Base-by-base conservation (phyloP, 2,888 invertebrate genomes). In the Vandiemenella viatica region DNA sequence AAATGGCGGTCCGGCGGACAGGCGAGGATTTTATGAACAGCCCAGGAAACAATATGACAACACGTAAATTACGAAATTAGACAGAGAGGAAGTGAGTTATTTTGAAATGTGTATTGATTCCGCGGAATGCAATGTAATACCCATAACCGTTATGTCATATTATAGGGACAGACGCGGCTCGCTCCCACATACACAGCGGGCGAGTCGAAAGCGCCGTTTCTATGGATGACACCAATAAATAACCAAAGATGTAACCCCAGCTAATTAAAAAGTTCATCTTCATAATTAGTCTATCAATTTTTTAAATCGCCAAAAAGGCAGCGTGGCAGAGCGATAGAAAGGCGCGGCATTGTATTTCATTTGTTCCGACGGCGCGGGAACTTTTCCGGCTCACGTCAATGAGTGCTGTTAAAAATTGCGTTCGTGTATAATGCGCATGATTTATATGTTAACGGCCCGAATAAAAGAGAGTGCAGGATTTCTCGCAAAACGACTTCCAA, bases 11-110 rank as follows among this genome's bases (percentile, higher is more conserved):
- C 49, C 56, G 56, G 58, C 58, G 58, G 61, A 60, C 60, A 59
- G 59, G 58, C 59, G 60, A 58, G 59, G 59, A 59, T 60, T 60
- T 60, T 60, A 58, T 60, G 58, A 60, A 61, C 60, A 59, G 47
- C 53, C 57, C 60, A 60, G 60, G 61, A 61, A 61, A 60, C 60
- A 61, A 61, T 61, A 61, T 61, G 61, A 61, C 60, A 60, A 59
- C 58, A 58, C 59, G 60, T 59, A 58, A 60, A 59, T 59, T 60
- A 59, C 59, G 56, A 59, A 60, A 60, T 60, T 60, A 60, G 59
- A 58, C 57, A 51, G 51, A 52, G 52, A 50, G 52, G 50, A 49
- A 46, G 51, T 52, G 52, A 54, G 52, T 52, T 52, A 52, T 52
- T 54, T 52, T 54, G 52, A 52, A 54, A 54, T 52, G 53, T 51